A percentile compares a stretch with the other conserved stretches of the same genome.
Evolutionary conservation across 2,113 vertebrate species (phyloP).

Genomic region (Eulacestoma nigropectus): DNA sequence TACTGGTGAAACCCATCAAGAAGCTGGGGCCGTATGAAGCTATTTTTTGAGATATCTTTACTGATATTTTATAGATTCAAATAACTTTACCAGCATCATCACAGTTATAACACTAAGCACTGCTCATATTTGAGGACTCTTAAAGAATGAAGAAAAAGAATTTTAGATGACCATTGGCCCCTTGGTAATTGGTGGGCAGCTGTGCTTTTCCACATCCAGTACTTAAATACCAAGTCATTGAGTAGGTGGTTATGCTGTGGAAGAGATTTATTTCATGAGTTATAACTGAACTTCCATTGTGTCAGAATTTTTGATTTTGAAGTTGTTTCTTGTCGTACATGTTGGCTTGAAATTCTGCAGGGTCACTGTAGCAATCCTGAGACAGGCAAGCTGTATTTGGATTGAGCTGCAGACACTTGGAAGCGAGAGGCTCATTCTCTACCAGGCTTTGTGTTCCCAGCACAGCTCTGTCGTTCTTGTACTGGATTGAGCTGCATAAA

Average conservation of each 20-base stretch:
- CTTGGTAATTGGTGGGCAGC: neutral
- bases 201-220: neutral
- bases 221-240: neutral
- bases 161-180: neutral
- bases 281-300: neutral
- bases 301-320: neutral
- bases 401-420: neutral
- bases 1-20: neutral
- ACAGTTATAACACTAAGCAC: neutral
- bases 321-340: neutral
- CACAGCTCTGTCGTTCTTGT: neutral
- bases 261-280: neutral
- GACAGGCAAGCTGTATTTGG: neutral
- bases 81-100: neutral
- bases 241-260: neutral
- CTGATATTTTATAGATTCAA: neutral
- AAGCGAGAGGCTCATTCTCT: neutral
- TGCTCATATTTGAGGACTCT: neutral
- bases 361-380: neutral
- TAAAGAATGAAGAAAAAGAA: neutral
- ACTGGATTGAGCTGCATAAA: neutral
- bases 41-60: neutral
- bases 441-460: neutral
- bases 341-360: neutral
- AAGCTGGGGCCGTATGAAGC: neutral